Percentiles rank a stretch among this genome's conserved stretches.
Evolutionary conservation across 1,140 invertebrate species (phyloP).

Genomic region (Piezodorus guildinii): DNA sequence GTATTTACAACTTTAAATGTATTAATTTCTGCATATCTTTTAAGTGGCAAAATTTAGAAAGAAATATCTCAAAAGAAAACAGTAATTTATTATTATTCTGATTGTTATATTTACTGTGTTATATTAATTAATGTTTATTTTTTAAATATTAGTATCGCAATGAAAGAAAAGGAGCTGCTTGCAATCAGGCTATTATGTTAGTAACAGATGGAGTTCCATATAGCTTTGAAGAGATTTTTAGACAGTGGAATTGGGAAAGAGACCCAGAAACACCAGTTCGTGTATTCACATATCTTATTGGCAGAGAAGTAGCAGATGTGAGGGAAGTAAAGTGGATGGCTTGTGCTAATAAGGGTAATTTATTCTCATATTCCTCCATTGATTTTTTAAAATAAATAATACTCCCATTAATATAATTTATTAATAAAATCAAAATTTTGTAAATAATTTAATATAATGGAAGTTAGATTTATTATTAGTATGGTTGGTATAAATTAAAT

Average conservation of each 20-base stretch:
- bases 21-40: too few relatives aligned
- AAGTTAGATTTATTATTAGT: too few relatives aligned
- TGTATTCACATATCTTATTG: conserved; percentile 94
- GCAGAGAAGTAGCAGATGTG: conserved; percentile 86
- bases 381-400: too few relatives aligned
- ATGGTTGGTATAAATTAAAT: too few relatives aligned
- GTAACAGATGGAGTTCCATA: conserved; percentile 95
- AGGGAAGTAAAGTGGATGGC: conserved; percentile 91
- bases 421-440: neutral
- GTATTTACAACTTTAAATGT: too few relatives aligned
- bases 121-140: too few relatives aligned
- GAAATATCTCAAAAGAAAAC: too few relatives aligned
- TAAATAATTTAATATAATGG: neutral
- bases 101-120: too few relatives aligned
- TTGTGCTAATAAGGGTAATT: conserved; percentile 62
- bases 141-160: conserved; percentile 29
- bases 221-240: conserved; percentile 83
- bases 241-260: conserved; percentile 70
- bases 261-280: conserved; percentile 65
- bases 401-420: too few relatives aligned
- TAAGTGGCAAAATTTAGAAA: too few relatives aligned
- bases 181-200: conserved; percentile 95
- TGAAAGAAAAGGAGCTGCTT: conserved; percentile 39
- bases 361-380: neutral
- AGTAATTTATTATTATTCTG: too few relatives aligned